phyloP scores from a whole-genome alignment of 2,113 vertebrate genomes.

The Accipiter virgatus region DNA sequence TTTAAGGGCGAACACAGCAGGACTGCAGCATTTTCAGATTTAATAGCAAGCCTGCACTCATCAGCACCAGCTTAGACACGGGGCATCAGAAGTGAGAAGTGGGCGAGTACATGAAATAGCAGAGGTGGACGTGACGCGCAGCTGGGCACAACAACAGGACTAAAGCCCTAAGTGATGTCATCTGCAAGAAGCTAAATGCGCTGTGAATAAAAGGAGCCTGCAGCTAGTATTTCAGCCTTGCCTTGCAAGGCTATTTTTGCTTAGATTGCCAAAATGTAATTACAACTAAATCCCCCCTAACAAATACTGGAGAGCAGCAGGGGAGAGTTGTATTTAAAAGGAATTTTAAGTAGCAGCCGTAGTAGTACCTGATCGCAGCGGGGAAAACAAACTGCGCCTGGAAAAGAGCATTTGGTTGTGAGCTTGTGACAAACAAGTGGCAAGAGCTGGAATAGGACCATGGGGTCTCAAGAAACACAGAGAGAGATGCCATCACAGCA shows the following conservation, averaged over 20 bases:
- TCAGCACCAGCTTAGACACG: background rate
- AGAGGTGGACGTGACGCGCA: background rate
- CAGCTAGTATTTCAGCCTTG: conserved; percentile 43
- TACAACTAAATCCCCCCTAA: conserved; percentile 58
- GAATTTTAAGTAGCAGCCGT: conserved; percentile 22
- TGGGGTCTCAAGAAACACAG: background rate
- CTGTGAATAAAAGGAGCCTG: conserved; percentile 28
- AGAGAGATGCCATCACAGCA: background rate
- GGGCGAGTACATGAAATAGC: conserved; percentile 6
- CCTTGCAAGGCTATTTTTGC: conserved; percentile 44
- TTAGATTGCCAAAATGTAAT: conserved; percentile 54
- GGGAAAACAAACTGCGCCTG: background rate
- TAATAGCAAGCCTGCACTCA: conserved; percentile 12
- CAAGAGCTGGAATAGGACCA: background rate
- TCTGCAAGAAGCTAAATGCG: conserved; percentile 48
- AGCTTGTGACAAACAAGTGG: background rate
- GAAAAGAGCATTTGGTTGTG: background rate
- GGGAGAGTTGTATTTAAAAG: conserved; percentile 45
- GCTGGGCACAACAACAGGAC: conserved; percentile 35
- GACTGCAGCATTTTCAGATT: background rate
- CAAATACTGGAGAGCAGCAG: conserved; percentile 54
- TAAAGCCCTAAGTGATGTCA: conserved; percentile 48
- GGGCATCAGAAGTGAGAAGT: background rate
- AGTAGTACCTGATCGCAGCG: background rate
- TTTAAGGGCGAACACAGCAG: background rate